Base-by-base conservation (phyloP, 1,140 invertebrate species). In the Drosophila equinoxialis region DNA sequence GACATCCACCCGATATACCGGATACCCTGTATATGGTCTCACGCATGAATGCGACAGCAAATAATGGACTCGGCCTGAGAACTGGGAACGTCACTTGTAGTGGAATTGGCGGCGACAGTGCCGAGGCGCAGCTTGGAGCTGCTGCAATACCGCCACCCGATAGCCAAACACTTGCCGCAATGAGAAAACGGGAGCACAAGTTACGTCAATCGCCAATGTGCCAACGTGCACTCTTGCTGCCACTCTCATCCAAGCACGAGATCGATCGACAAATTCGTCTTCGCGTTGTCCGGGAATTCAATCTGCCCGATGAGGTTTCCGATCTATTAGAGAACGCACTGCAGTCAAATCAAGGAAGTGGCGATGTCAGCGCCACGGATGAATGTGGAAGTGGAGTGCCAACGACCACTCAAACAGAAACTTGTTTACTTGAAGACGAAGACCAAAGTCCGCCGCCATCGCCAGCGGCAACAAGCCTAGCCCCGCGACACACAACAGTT, bases 1-100 rank as follows among this genome's bases (percentile, higher is more conserved):
- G 95, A 17, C 93, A 93, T 79, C 94, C 95, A 70, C 94, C 95
- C 23, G 95, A 96, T 90, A 98, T 98, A 86, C 98, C 98, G 0
- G 98, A 99, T 92, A 97, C 97, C 2, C 93, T 98, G 30, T 99
- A 98, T 91, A 98, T 99, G 98, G 96, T 98, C 26, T 92, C 91
- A 42, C 83, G 91, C 4, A 90, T 92, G 77, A 92, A 92, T 55
- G 85, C 85, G 14, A 68, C 72, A 59, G 45, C 81, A 48, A 90
- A 91, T 64, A 91, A 94, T 6, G 93, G 92, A 82, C 94, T 95
- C 67, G 79, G 83, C 30, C 94, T 95, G 68, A 77, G 83, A 23
- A 92, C 81, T 55, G 37, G 37, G 3, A 95, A 94, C 35, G 94
- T 94, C 62, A 81, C 70, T 57, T 91, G 94, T 2, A 93, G 92